These are phyloP conservation scores for Plagodis dolabraria DNA, from an alignment of 2,888 invertebrate genomes.

Conservation along the genomic window DNA sequence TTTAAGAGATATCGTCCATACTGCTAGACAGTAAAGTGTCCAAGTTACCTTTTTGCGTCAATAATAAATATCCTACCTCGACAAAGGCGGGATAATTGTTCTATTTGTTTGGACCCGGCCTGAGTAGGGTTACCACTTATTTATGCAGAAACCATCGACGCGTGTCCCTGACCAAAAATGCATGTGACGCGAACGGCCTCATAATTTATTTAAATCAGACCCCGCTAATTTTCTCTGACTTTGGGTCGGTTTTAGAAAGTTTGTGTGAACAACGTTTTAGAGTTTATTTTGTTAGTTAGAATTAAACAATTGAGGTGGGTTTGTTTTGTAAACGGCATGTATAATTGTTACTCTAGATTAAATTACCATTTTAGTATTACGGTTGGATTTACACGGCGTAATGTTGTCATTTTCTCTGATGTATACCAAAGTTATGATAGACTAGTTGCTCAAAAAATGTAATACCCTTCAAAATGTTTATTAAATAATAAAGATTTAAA, in stretches of 20 bases:
- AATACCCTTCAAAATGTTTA: too few relatives aligned
- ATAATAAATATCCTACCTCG: conserved; percentile 69
- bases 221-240: conserved; percentile 31
- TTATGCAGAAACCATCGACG: conserved; percentile 57
- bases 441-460: too few relatives aligned
- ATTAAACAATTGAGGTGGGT: conserved; percentile 1
- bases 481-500: too few relatives aligned
- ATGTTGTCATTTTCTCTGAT: too few relatives aligned
- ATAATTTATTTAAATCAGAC: conserved; percentile 36
- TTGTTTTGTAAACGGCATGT: neutral
- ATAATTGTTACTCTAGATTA: too few relatives aligned
- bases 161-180: conserved; percentile 37
- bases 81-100: conserved; percentile 75
- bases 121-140: conserved; percentile 73
- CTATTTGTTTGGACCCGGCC: conserved; percentile 67
- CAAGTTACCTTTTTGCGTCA: conserved; percentile 60
- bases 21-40: neutral
- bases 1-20: neutral
- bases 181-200: conserved; percentile 36
- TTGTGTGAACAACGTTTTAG: conserved; percentile 9
- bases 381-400: too few relatives aligned
- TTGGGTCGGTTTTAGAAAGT: conserved; percentile 19
- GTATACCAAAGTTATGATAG: too few relatives aligned
- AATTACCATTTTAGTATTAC: too few relatives aligned
- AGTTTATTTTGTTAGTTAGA: neutral